Percentiles rank a stretch among this genome's conserved stretches.
Conservation (phyloP, 2,888 invertebrate genomes). For the Watsonalla binaria region DNA sequence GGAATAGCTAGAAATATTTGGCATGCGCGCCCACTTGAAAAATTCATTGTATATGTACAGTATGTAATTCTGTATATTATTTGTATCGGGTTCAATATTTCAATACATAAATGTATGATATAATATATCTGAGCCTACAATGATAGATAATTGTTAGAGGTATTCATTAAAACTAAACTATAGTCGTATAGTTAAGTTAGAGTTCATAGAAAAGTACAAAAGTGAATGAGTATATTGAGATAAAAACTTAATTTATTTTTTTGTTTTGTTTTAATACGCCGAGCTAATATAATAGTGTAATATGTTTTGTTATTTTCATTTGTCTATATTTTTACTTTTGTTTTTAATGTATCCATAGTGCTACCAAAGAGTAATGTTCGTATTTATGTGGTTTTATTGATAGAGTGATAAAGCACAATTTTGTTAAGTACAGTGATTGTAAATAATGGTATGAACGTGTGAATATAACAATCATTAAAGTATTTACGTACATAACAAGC, state of each 20-base stretch:
- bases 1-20: no score
- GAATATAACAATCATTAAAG: constrained; percentile 74
- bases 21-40: no score
- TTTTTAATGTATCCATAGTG: constrained; percentile 28
- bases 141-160: constrained; percentile 14
- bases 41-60: neutral
- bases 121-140: constrained; percentile 3
- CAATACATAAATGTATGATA: neutral
- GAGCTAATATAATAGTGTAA: constrained; percentile 16
- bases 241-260: constrained; percentile 7
- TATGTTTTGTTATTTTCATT: constrained; percentile 37
- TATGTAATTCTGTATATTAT: constrained; percentile 7
- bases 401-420: constrained; percentile 66
- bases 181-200: constrained; percentile 47
- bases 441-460: constrained; percentile 74
- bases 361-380: constrained; percentile 34
- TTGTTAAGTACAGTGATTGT: constrained; percentile 70
- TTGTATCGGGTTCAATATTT: neutral
- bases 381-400: constrained; percentile 25
- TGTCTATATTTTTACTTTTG: constrained; percentile 36
- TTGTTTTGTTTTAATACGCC: constrained; percentile 39
- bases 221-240: constrained; percentile 21
- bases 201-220: constrained; percentile 58
- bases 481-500: constrained; percentile 61
- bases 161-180: constrained; percentile 18